phyloP scores from a whole-genome alignment of 2,797 vertebrate species.

The Cercopithecus petaurista region DNA sequence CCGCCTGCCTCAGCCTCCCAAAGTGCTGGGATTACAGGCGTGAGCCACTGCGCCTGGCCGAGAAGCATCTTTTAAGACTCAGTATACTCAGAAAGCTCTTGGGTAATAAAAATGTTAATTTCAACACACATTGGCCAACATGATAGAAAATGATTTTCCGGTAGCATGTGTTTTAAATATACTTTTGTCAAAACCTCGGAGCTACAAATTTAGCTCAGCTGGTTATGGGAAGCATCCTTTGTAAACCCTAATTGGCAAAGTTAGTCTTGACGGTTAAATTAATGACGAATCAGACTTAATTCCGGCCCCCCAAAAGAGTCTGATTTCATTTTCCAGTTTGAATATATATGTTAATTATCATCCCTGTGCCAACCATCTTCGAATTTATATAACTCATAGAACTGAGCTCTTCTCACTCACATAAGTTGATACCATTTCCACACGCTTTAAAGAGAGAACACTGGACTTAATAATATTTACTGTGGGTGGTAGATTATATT shows the following conservation, averaged over 20 bases:
- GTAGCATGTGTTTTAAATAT: neutral
- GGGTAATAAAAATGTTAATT: conserved; percentile 7
- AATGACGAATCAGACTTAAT: neutral
- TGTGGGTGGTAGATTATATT: neutral
- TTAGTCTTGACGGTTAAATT: neutral
- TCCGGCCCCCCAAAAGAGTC: neutral
- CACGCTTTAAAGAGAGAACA: neutral
- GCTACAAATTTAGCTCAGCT: neutral
- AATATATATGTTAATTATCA: neutral
- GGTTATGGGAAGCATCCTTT: neutral
- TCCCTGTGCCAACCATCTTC: neutral
- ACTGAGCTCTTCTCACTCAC: neutral
- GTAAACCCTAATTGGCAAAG: neutral
- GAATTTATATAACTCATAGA: neutral
- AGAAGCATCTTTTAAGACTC: neutral
- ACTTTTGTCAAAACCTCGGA: neutral
- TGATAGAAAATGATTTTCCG: neutral
- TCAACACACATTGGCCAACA: neutral
- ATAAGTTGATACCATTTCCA: neutral
- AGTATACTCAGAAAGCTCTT: neutral
- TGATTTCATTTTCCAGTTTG: conserved; percentile 13
- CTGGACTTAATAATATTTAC: neutral
- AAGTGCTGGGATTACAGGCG: no score
- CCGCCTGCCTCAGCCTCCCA: no score
- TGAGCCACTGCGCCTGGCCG: no score